These are phyloP conservation scores for Gastrophryne carolinensis DNA, from an alignment of 2,797 vertebrate species.

Conservation along the genomic window DNA sequence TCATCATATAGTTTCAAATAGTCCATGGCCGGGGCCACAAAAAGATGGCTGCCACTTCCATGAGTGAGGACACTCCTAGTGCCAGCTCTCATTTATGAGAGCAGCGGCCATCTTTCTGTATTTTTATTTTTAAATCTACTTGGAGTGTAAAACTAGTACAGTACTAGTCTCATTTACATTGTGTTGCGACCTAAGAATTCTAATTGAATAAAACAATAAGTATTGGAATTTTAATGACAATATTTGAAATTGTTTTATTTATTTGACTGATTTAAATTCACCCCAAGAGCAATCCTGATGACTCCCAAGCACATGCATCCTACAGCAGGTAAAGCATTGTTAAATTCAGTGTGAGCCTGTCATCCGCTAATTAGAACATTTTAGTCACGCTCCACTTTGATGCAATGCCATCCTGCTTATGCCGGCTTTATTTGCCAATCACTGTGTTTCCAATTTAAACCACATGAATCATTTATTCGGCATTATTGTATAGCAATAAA, in stretches of 20 bases:
- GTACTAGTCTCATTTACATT: not conserved
- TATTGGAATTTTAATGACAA: not conserved
- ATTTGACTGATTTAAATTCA: not conserved
- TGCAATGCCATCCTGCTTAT: not conserved
- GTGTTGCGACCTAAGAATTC: not conserved
- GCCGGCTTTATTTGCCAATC: not conserved
- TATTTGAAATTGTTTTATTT: not conserved
- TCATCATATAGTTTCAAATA: too few relatives aligned
- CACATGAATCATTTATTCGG: not conserved
- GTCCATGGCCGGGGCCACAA: too few relatives aligned
- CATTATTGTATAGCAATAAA: slow-evolving; percentile 14
- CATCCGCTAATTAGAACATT: not conserved
- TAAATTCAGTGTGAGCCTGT: not conserved
- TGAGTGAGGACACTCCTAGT: too few relatives aligned
- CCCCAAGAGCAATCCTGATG: not conserved
- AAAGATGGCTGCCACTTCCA: too few relatives aligned
- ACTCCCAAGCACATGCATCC: not conserved
- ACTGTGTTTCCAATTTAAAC: not conserved
- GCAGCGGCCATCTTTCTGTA: too few relatives aligned
- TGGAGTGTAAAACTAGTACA: too few relatives aligned
- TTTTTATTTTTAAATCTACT: too few relatives aligned
- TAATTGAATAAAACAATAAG: not conserved
- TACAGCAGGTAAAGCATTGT: not conserved
- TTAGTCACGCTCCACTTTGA: not conserved
- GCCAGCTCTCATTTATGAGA: too few relatives aligned